phyloP scores from a whole-genome alignment of 2,113 vertebrate species.

The Hyperopisus bebe region DNA sequence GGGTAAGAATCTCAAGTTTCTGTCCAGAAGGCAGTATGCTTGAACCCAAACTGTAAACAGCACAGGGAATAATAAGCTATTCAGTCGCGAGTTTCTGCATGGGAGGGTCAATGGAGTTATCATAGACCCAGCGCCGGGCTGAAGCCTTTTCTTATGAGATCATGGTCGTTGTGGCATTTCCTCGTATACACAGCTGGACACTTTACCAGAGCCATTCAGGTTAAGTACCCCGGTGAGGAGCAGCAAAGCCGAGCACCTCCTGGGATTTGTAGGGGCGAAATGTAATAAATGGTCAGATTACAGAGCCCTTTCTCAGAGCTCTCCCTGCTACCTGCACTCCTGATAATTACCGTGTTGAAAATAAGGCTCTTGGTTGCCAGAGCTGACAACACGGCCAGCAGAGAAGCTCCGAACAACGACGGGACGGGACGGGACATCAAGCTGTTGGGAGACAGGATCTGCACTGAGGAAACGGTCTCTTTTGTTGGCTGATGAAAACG shows the following conservation, averaged over 20 bases:
- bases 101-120: not conserved
- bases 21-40: constrained; percentile 4
- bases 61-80: not conserved
- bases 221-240: not conserved
- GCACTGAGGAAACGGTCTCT: not conserved
- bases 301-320: not conserved
- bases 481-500: not conserved
- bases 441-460: not conserved
- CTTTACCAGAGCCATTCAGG: not conserved
- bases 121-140: not conserved
- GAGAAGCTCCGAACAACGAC: not conserved
- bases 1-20: constrained; percentile 2
- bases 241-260: not conserved
- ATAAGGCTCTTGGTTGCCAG: not conserved
- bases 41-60: not conserved
- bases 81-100: not conserved
- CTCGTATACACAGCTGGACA: not conserved
- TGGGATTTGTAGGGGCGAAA: not conserved
- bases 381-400: not conserved
- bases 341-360: not conserved
- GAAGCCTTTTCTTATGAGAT: not conserved
- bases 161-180: not conserved
- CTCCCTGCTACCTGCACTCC: not conserved
- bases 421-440: not conserved
- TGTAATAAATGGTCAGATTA: not conserved